Percentiles rank a stretch among this genome's conserved stretches.
These are phyloP conservation scores for Lytechinus pictus DNA, from an alignment of 35 echinoderm and acorn worm species.

Conservation along the genomic window DNA sequence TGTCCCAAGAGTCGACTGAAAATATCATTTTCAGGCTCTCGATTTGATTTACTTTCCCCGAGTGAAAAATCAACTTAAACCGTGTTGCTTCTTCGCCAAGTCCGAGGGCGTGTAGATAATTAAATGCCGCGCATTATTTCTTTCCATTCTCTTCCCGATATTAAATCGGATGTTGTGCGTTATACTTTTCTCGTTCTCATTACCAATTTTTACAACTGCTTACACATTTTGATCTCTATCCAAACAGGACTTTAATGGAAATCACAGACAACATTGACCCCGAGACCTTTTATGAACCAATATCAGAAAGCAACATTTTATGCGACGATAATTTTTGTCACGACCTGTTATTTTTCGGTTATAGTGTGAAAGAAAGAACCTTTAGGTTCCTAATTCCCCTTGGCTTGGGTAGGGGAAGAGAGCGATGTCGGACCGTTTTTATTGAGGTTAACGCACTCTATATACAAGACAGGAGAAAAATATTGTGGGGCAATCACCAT, in stretches of 20 bases:
- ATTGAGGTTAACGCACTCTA: background rate
- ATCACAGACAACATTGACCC: background rate
- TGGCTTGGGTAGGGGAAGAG: background rate
- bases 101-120: background rate
- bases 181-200: background rate
- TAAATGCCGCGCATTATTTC: background rate
- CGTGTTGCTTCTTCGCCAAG: background rate
- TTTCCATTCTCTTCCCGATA: background rate
- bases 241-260: background rate
- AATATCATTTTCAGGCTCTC: background rate
- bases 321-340: background rate
- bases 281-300: background rate
- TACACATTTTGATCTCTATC: background rate
- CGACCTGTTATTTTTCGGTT: background rate
- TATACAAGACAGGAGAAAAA: background rate
- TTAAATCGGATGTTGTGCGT: background rate
- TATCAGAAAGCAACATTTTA: background rate
- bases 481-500: background rate
- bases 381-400: background rate
- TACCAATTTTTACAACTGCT: background rate
- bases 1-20: background rate
- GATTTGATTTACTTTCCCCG: slow-evolving; percentile 1
- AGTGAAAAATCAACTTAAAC: background rate
- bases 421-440: background rate
- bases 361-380: background rate